These are phyloP conservation scores for Caenorhabditis japonica DNA, from an alignment of 2,888 invertebrate genomes.

Conservation along the genomic window DNA sequence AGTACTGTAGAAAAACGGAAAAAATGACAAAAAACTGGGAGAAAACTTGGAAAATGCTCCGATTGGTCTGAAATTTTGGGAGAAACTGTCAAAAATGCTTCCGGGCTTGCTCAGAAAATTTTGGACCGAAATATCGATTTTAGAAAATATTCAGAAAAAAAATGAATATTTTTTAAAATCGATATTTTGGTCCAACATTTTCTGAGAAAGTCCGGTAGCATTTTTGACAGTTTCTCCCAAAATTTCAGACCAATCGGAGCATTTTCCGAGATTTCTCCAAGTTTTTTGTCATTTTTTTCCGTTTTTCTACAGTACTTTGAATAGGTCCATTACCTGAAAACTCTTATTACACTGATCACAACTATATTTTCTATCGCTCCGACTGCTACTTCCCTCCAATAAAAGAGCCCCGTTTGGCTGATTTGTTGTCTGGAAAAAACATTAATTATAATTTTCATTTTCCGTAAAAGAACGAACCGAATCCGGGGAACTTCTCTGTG, in stretches of 20 bases:
- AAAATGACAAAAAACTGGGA: no score
- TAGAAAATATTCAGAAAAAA: no score
- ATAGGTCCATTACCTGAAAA: slow-evolving; percentile 6
- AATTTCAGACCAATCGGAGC: no score
- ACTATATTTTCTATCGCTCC: slow-evolving; percentile 9
- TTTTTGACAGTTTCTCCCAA: neutral
- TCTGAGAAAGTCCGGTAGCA: no score
- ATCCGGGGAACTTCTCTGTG: slow-evolving; percentile 9
- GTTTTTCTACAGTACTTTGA: no score
- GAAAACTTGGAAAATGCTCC: no score
- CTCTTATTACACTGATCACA: slow-evolving; percentile 26
- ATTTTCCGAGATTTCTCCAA: no score
- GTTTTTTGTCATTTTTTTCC: no score
- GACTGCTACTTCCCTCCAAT: neutral
- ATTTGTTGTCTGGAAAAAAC: slow-evolving; percentile 6
- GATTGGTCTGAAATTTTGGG: no score
- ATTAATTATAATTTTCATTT: neutral
- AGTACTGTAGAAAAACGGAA: neutral
- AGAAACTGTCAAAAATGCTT: neutral
- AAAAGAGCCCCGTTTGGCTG: neutral
- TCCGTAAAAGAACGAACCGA: neutral
- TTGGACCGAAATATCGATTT: no score
- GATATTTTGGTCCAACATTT: neutral
- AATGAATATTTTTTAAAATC: no score
- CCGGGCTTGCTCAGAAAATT: no score